Base-by-base conservation (phyloP, 1,140 invertebrate species). In the Zaprionus tsacasi region DNA sequence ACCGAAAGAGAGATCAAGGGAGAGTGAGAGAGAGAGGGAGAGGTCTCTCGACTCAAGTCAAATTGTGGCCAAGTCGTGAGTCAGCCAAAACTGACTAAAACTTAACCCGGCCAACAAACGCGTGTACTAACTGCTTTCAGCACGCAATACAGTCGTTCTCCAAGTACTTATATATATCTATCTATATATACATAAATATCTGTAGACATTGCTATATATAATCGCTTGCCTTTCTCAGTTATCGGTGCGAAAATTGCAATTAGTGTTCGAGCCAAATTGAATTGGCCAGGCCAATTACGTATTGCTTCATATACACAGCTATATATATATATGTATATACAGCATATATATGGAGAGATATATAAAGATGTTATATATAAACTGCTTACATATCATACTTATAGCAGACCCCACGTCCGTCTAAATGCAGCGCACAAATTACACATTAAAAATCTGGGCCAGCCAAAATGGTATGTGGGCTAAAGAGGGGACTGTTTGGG, bases 1-100 rank as follows among this genome's bases (percentile, higher is more conserved):
- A 10, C 40, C 40, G 5, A 45, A 45, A 45, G 40, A 45, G 40
- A 45, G 40, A 45, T 45, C 40, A 15, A 36, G 12, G 36, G 33
- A 52, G 13, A 70, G n/a, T 61, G 68, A 79, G 63, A 61, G 67
- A 76, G 38, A 10, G 36, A 12, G 27, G 36, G 36, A n/a, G 11
- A 15, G 27, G 30, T 11, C 50, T 7, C 50, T 13, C 61, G 72
- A 78, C 52, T n/a, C 6, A 79, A 79, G 75, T 79, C 75, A 87
- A 88, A 80, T 80, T 83, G 77, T 88, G 72, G 76, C 80, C 69
- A 80, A 78, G 70, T 88, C 83, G 83, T 88, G 83, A 88, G 76
- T 88, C 83, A 88, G 82, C 83, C 57, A 70, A 81, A 82, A 77
- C 70, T 81, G 77, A 64, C 78, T 43, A 43, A 58, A 70, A 33